Conservation (phyloP, 2,888 invertebrate species). For the Oligia fasciuncula region DNA sequence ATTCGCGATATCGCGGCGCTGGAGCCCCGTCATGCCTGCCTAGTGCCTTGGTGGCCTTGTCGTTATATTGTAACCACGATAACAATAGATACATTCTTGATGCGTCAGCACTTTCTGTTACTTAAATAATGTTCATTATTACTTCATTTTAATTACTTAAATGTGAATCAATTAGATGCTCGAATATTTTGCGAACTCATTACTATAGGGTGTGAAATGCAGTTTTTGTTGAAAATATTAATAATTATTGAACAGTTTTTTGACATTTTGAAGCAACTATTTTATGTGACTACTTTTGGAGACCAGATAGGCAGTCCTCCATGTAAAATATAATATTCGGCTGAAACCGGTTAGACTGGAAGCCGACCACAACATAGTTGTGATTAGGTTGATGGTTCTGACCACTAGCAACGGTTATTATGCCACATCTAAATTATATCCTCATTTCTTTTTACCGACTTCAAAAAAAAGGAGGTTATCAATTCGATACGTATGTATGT, state of each 20-base stretch:
- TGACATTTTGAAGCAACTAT: neutral
- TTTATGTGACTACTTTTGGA: neutral
- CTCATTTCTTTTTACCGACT: neutral
- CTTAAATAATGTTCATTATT: neutral
- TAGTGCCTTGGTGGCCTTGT: neutral
- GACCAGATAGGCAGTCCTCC: neutral
- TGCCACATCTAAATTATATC: no score
- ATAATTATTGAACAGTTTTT: neutral
- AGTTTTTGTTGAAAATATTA: neutral
- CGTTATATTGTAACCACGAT: neutral
- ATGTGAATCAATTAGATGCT: neutral
- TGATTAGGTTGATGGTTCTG: neutral
- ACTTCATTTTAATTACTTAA: slow-evolving; percentile 13
- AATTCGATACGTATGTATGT: no score
- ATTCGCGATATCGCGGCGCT: no score
- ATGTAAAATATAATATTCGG: neutral
- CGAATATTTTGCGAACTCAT: neutral
- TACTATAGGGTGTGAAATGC: no score
- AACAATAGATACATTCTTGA: no score
- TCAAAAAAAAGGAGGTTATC: no score
- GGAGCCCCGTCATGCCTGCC: no score
- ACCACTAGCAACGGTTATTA: neutral
- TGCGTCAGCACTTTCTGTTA: neutral
- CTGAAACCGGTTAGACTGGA: neutral
- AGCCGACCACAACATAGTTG: neutral